Conservation (phyloP, 2,888 invertebrate genomes). For the Folsomia candida region DNA sequence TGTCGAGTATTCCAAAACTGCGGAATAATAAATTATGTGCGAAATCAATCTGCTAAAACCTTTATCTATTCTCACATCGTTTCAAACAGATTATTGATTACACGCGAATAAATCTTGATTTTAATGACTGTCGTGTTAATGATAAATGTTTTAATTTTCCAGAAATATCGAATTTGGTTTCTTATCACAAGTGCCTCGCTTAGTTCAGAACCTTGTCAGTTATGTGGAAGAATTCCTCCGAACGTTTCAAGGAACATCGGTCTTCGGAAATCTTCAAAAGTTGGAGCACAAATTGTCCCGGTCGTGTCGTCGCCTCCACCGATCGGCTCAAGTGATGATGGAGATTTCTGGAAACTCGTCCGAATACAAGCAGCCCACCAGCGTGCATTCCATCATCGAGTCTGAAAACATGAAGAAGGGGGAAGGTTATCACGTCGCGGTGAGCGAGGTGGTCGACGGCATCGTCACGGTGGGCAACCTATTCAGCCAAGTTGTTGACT, state of each 20-base stretch:
- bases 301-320: constrained; percentile 39
- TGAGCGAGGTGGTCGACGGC: constrained; percentile 45
- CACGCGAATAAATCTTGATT: too few relatives aligned
- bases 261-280: constrained; percentile 37
- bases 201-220: constrained; percentile 61
- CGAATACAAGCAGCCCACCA: background rate
- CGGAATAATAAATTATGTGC: too few relatives aligned
- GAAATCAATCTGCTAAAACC: too few relatives aligned
- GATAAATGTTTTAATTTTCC: too few relatives aligned
- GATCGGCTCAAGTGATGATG: constrained; percentile 32
- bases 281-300: constrained; percentile 42
- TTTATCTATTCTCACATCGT: too few relatives aligned
- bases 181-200: constrained; percentile 56
- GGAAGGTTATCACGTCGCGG: constrained; percentile 21
- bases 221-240: constrained; percentile 62
- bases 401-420: constrained; percentile 3
- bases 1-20: too few relatives aligned
- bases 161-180: constrained; percentile 55
- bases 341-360: constrained; percentile 9
- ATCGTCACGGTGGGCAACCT: constrained; percentile 46
- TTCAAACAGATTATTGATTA: too few relatives aligned
- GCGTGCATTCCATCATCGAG: constrained; percentile 26
- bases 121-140: too few relatives aligned
- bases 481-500: constrained; percentile 48
- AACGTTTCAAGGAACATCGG: constrained; percentile 55